These are phyloP conservation scores for Gallinago paraguaiae DNA, from an alignment of 2,113 vertebrate genomes.

Conservation along the genomic window DNA sequence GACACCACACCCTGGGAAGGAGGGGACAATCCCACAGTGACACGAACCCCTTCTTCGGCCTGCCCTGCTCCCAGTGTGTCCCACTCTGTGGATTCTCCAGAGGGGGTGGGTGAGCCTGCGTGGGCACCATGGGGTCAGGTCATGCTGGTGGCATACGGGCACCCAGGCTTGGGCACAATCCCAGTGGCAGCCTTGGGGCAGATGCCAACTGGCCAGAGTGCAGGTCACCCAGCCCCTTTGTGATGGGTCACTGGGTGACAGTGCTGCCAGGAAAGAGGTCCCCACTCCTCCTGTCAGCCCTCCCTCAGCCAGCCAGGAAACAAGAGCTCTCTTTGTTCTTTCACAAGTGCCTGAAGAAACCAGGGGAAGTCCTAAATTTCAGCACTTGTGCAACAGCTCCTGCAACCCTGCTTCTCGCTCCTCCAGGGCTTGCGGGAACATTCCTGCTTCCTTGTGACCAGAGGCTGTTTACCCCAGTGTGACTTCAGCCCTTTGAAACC, in stretches of 20 bases:
- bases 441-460: background rate
- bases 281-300: background rate
- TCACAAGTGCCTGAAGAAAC: background rate
- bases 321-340: background rate
- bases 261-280: background rate
- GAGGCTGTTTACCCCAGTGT: background rate
- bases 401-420: fast-evolving
- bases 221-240: background rate
- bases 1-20: background rate
- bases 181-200: background rate
- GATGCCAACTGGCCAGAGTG: background rate
- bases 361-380: background rate
- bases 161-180: background rate
- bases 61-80: fast-evolving
- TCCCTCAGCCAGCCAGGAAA: background rate
- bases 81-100: fast-evolving
- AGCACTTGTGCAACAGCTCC: background rate
- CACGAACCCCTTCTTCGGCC: background rate
- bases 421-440: background rate
- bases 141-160: fast-evolving
- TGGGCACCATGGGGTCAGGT: fast-evolving
- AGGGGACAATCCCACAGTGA: background rate
- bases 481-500: background rate
- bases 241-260: fast-evolving
- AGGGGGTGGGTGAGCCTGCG: fast-evolving